Evolutionary conservation across 2,797 vertebrate species (phyloP).

Genomic region (Artibeus jamaicensis): DNA sequence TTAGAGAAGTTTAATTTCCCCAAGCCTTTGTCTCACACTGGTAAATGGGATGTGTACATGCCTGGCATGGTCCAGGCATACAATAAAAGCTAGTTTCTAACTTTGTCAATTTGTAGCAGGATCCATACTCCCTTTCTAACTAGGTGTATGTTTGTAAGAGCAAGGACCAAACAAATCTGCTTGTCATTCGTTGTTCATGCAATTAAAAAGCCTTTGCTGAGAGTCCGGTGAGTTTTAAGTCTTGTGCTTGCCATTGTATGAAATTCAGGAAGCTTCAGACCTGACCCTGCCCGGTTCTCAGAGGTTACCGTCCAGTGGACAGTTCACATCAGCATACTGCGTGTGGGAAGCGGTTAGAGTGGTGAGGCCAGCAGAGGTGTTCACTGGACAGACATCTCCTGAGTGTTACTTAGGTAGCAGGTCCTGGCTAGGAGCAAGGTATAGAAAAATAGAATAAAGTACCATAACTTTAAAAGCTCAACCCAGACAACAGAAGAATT

Average conservation of each 20-base stretch:
- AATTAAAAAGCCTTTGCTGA: neutral
- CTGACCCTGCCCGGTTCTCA: neutral
- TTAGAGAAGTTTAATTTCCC: slow-evolving; percentile 7
- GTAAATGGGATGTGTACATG: slow-evolving; percentile 8
- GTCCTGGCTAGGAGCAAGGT: neutral
- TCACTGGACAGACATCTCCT: neutral
- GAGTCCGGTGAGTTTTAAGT: neutral
- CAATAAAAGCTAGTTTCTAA: neutral
- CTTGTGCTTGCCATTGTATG: neutral
- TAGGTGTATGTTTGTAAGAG: neutral
- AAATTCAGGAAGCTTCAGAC: neutral
- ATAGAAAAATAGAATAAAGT: neutral
- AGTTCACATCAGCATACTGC: neutral
- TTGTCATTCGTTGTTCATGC: neutral
- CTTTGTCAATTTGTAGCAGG: neutral
- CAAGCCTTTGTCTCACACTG: neutral
- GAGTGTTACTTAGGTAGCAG: neutral
- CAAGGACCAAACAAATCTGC: neutral
- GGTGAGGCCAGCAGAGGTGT: neutral
- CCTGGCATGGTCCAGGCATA: neutral
- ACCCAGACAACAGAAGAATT: neutral
- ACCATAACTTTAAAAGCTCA: neutral
- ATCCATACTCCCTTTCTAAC: neutral
- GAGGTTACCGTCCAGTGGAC: neutral
- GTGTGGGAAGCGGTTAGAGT: neutral